phyloP scores from a whole-genome alignment of 2,888 invertebrate genomes.

The Macaria notata region DNA sequence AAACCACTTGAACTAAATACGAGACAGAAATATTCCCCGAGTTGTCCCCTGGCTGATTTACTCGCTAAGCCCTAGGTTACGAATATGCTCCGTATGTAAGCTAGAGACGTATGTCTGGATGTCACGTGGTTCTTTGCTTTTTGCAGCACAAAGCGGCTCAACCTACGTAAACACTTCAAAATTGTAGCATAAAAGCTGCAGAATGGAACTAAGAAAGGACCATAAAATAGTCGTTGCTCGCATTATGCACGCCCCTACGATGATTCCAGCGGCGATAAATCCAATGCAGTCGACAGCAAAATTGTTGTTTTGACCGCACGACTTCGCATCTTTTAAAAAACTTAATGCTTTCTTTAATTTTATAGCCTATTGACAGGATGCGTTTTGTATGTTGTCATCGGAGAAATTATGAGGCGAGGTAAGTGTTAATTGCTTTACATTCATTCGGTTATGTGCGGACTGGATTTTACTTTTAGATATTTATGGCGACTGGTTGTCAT shows the following conservation, averaged over 20 bases:
- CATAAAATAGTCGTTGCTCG: constrained; percentile 71
- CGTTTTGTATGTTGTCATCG: constrained; percentile 51
- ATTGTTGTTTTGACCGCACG: constrained; percentile 78
- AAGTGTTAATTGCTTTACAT: constrained; percentile 20
- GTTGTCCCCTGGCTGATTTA: constrained; percentile 4
- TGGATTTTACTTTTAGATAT: constrained; percentile 26
- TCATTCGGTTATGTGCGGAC: constrained; percentile 6
- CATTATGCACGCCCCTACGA: constrained; percentile 78
- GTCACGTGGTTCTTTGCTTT: constrained; percentile 16
- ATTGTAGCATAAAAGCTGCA: constrained; percentile 53
- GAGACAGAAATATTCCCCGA: neutral
- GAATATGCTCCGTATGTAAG: constrained; percentile 1
- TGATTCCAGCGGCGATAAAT: constrained; percentile 76
- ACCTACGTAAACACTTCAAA: constrained; percentile 47
- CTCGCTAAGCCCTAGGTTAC: constrained; percentile 8
- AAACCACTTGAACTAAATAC: too few relatives aligned
- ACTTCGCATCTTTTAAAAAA: constrained; percentile 58
- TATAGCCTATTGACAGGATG: constrained; percentile 58
- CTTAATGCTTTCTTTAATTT: constrained; percentile 53
- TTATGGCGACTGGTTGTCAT: constrained; percentile 15
- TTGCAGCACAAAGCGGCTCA: constrained; percentile 19
- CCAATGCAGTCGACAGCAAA: constrained; percentile 76
- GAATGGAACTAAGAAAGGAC: constrained; percentile 59
- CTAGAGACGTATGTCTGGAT: constrained; percentile 22
- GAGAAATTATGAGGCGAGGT: constrained; percentile 26